A percentile compares a stretch with the other conserved stretches of the same genome.
Evolutionary conservation across 2,113 vertebrate genomes (phyloP).

Genomic region (Centropus bengalensis): DNA sequence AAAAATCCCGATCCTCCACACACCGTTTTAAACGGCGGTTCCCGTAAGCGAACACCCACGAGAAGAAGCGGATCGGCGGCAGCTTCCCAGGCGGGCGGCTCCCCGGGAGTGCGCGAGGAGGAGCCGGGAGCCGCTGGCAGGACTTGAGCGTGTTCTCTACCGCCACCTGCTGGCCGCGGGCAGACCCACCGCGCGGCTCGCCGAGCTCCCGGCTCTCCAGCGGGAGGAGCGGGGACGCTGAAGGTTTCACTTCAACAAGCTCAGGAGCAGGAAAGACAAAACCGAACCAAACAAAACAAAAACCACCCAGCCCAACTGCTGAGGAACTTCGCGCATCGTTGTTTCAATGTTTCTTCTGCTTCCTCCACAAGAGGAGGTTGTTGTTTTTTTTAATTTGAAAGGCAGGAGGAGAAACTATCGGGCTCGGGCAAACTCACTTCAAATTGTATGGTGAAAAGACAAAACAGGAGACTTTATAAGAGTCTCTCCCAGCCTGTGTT

Average conservation of each 20-base stretch:
- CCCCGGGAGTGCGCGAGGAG: too few relatives aligned
- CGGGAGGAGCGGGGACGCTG: too few relatives aligned
- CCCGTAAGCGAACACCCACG: accelerated
- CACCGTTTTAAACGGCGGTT: accelerated
- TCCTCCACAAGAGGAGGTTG: neutral
- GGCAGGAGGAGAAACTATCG: accelerated
- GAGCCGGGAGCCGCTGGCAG: too few relatives aligned
- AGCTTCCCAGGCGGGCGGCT: accelerated
- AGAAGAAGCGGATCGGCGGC: accelerated
- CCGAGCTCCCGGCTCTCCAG: too few relatives aligned
- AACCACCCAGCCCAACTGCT: too few relatives aligned
- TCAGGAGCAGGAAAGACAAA: accelerated
- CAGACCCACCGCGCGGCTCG: neutral
- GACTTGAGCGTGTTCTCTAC: neutral
- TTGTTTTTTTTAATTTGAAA: neutral
- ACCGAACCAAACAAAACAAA: neutral
- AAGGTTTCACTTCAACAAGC: neutral
- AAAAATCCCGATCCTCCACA: accelerated
- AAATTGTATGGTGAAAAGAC: neutral
- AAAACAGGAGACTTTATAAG: neutral
- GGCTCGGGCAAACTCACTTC: neutral
- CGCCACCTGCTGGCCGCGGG: slow-evolving; percentile 46
- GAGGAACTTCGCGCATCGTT: too few relatives aligned
- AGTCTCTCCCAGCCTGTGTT: accelerated
- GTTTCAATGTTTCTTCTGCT: neutral